Evolutionary conservation across 2,113 vertebrate species (phyloP).

Genomic region (Leuciscus idus): DNA sequence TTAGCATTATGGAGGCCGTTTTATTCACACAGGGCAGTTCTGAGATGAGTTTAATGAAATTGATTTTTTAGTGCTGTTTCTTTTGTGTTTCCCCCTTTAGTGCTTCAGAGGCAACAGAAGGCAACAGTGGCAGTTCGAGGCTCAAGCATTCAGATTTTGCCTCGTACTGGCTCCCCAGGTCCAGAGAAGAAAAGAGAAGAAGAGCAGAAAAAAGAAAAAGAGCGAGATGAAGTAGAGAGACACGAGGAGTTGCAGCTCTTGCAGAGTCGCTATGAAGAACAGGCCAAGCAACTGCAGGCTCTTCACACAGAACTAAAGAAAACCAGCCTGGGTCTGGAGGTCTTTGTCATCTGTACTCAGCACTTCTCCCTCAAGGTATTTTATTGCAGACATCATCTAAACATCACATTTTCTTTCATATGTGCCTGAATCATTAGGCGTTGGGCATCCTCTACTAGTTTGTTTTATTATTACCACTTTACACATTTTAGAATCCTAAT

Average conservation of each 20-base stretch:
- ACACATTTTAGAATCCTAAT: background rate
- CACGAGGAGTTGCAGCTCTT: conserved; percentile 80
- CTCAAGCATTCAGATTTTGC: conserved; percentile 21
- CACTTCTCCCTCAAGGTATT: conserved; percentile 89
- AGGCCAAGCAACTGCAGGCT: conserved; percentile 78
- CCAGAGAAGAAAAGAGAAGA: conserved; percentile 72
- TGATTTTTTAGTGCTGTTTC: conserved; percentile 12
- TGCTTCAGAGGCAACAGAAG: conserved; percentile 67
- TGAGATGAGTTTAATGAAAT: conserved; percentile 16
- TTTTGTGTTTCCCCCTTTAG: conserved; percentile 51
- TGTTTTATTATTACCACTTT: background rate
- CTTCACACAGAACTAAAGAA: conserved; percentile 81
- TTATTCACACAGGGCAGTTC: background rate
- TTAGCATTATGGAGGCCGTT: background rate
- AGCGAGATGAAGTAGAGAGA: conserved; percentile 60
- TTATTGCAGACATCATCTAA: background rate
- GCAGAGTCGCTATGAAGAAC: conserved; percentile 84
- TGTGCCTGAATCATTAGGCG: too few relatives aligned
- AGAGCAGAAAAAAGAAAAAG: conserved; percentile 68
- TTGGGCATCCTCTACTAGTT: too few relatives aligned
- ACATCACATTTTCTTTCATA: background rate
- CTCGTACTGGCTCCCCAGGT: conserved; percentile 54
- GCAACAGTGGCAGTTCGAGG: conserved; percentile 62
- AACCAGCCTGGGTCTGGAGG: conserved; percentile 82
- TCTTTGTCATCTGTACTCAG: conserved; percentile 88